Base-by-base conservation (phyloP, 1,140 invertebrate genomes). In the Melanaphis sacchari region DNA sequence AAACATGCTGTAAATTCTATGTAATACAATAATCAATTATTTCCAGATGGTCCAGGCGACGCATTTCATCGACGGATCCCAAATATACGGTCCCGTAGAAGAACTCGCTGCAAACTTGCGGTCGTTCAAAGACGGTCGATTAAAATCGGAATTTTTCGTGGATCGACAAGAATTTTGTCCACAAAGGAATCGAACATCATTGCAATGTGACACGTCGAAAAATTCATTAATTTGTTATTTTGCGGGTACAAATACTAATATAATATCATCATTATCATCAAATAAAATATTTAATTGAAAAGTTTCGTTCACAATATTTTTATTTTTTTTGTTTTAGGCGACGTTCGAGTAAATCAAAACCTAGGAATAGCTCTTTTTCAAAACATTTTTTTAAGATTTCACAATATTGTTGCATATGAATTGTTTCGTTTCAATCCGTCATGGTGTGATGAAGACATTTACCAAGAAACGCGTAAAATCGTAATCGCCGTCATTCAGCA, bases 401-500 rank as follows among this genome's bases (percentile, higher is more conserved):
- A 99, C 95, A 99, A 99, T 95, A 96, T 97, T 38, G 95, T 99
- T 41, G 98, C 98, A 0, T 95, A 95, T 0, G 94, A 96, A 31
- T 95, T 98, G n/a, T 94, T 95, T 0, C 90, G 94, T 1, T 94
- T 97, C 7, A 97, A 98, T 95, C 96, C 96, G 0, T 94, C 95
- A 7, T 98, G 98, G 98, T 96, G 97, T 93, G 97, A 98, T 94
- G 97, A 98, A 95, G 95, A 95, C 7, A 94, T 98, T 26, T 99
- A 97, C 95, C 97, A 98, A 94, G 97, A 98, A 94, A 96, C 98
- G 0, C 96, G 98, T 94, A 96, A 97, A 90, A 97, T 99, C 40
- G 97, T 99, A 8, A 96, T 97, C 6, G 98, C 98, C 52, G 96
- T 98, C 94, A 96, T 99, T 94, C 98, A 99, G 94, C 97, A 98